Base-by-base conservation (phyloP, 2,888 invertebrate species). In the Baronia brevicornis region DNA sequence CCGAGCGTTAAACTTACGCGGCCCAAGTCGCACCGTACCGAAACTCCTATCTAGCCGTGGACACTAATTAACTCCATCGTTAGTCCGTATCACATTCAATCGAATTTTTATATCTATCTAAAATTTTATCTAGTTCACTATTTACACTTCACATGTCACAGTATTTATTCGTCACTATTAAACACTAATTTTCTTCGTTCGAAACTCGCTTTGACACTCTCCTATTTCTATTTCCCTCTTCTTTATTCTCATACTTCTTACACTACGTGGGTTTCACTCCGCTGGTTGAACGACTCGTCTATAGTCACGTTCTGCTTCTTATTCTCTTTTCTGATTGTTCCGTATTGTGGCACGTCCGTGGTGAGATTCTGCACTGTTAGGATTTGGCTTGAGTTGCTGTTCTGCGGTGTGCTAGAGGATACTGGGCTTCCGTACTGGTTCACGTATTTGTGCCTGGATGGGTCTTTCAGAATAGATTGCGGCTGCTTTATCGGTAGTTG, bases 381-480 rank as follows among this genome's bases (percentile, higher is more conserved):
- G 43, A 88, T 88, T 59, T 89, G 88, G 51, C 66, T 77, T 9
- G 80, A 73, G 54, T 70, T 69, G 35, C 57, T 73, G n/a, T 44
- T 78, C 45, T 69, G 85, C 20, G 72, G 87, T 24, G 71, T 78
- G 54, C 73, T 79, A 6, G 74, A 63, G 1, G 79, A 80, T 26
- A 78, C 55, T 0, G 79, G 80, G 51, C 78, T 84, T 2, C 77
- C 82, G 39, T 86, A 86, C 21, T 85, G 85, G 44, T 75, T 84
- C 14, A 80, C 82, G 40, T 87, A 87, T 52, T 87, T 85, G 56
- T 86, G 87, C 17, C 88, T 73, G 33, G 88, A 88, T 2, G 88
- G 87, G 61, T 88, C 88, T 54, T 89, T 89, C 3, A 89, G 73
- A 42, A 89, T 89, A 13, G 88, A 86, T 46, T 88, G 88, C 0